These are phyloP conservation scores for Mastomys coucha DNA, from an alignment of 2,113 vertebrate species.

Conservation along the genomic window DNA sequence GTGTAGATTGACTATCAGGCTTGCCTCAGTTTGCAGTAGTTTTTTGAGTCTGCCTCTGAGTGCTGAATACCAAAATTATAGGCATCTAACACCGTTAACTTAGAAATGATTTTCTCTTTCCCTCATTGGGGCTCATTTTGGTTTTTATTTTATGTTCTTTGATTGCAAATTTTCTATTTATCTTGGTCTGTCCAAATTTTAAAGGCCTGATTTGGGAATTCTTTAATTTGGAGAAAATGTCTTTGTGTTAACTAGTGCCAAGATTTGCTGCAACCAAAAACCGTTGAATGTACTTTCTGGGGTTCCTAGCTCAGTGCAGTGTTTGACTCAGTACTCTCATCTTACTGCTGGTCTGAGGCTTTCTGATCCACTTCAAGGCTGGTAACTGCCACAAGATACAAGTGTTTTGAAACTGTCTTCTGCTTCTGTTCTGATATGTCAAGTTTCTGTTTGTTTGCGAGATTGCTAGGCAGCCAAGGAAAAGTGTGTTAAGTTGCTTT, in stretches of 20 bases:
- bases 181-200: background rate
- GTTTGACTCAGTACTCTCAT: background rate
- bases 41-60: background rate
- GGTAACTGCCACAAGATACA: background rate
- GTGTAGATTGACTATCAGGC: background rate
- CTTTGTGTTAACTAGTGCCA: slow-evolving; percentile 31
- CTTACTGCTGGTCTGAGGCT: background rate
- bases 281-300: background rate
- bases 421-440: background rate
- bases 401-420: background rate
- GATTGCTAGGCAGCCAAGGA: slow-evolving; percentile 7
- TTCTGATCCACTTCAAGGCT: background rate
- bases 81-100: background rate
- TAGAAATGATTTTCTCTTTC: background rate
- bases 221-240: slow-evolving; percentile 10
- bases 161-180: background rate
- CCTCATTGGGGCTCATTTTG: background rate
- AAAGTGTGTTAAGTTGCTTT: background rate
- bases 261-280: background rate
- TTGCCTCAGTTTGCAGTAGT: background rate
- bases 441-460: slow-evolving; percentile 27
- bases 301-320: background rate
- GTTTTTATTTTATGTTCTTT: slow-evolving; percentile 27
- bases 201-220: background rate
- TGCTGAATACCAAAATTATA: background rate